These are phyloP conservation scores for Dolomedes plantarius DNA, from an alignment of 2,888 invertebrate species.

Conservation along the genomic window DNA sequence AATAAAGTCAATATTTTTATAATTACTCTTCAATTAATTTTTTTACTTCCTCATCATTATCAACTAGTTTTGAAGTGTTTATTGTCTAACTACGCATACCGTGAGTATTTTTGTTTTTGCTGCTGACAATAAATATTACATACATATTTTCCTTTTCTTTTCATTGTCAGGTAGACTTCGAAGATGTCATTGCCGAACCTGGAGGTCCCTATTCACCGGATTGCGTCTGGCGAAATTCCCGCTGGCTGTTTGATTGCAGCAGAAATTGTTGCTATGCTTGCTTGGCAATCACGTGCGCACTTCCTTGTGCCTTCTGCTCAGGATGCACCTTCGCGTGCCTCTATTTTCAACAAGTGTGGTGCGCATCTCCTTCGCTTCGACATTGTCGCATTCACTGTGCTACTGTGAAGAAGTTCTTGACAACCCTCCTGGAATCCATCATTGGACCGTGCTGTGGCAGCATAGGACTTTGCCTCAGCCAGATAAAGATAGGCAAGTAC, in stretches of 20 bases:
- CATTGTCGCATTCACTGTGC: slow-evolving; percentile 83
- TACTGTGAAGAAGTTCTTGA: slow-evolving; percentile 80
- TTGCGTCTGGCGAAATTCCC: slow-evolving; percentile 84
- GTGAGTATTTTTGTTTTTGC: no score
- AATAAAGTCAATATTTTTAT: no score
- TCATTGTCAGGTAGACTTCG: slow-evolving; percentile 82
- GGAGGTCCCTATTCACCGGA: slow-evolving; percentile 84
- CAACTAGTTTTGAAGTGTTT: no score
- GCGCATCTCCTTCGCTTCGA: slow-evolving; percentile 83
- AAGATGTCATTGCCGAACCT: slow-evolving; percentile 85
- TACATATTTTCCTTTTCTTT: no score
- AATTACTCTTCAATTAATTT: no score
- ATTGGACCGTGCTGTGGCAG: slow-evolving; percentile 81
- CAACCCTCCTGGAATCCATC: slow-evolving; percentile 81
- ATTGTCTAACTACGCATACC: no score
- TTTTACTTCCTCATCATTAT: no score
- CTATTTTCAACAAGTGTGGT: slow-evolving; percentile 87
- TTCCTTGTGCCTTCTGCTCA: slow-evolving; percentile 82
- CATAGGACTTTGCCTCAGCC: slow-evolving; percentile 80
- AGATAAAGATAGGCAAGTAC: slow-evolving; percentile 62
- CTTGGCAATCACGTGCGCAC: slow-evolving; percentile 82
- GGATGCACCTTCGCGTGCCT: slow-evolving; percentile 84
- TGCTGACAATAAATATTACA: no score
- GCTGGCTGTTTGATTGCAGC: slow-evolving; percentile 82
- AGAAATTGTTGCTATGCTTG: slow-evolving; percentile 84